phyloP scores from a whole-genome alignment of 2,888 invertebrate species.

The Sarcophaga subvicina region DNA sequence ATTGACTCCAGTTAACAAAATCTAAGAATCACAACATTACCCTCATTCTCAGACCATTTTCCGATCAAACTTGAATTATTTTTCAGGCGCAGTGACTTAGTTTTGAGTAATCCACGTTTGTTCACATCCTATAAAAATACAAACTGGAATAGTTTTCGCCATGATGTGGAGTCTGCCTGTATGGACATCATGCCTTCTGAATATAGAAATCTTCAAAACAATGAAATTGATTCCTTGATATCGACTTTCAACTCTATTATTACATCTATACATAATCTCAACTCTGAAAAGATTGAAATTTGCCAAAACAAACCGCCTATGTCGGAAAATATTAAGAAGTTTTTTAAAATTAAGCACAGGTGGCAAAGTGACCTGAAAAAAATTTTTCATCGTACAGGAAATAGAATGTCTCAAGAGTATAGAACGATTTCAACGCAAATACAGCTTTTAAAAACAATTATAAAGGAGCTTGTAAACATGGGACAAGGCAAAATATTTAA shows the following conservation, averaged over 20 bases:
- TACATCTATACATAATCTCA: background rate
- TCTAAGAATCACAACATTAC: conserved; percentile 1
- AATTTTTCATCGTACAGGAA: conserved; percentile 2
- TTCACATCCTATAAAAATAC: conserved; percentile 13
- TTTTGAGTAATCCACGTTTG: background rate
- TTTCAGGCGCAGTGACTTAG: background rate
- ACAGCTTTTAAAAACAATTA: conserved; percentile 24
- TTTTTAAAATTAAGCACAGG: background rate
- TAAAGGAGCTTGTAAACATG: conserved; percentile 7
- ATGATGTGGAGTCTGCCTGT: background rate
- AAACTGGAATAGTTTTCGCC: background rate
- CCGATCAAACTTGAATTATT: background rate
- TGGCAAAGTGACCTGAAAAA: conserved; percentile 19
- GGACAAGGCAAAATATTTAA: conserved; percentile 11
- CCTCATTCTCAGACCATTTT: conserved; percentile 10
- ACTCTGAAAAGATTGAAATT: conserved; percentile 3
- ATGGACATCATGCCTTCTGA: background rate
- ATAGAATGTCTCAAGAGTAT: background rate
- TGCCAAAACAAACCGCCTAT: background rate
- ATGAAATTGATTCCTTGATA: conserved; percentile 18
- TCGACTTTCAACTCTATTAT: background rate
- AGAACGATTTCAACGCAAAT: conserved; percentile 16
- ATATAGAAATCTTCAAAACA: conserved; percentile 17
- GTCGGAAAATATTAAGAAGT: conserved; percentile 20
- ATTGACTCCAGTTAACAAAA: conserved; percentile 2